Percentiles rank a stretch among this genome's conserved stretches.
These are phyloP conservation scores for Argyrosomus japonicus DNA, from an alignment of 2,113 vertebrate genomes.

Conservation along the genomic window DNA sequence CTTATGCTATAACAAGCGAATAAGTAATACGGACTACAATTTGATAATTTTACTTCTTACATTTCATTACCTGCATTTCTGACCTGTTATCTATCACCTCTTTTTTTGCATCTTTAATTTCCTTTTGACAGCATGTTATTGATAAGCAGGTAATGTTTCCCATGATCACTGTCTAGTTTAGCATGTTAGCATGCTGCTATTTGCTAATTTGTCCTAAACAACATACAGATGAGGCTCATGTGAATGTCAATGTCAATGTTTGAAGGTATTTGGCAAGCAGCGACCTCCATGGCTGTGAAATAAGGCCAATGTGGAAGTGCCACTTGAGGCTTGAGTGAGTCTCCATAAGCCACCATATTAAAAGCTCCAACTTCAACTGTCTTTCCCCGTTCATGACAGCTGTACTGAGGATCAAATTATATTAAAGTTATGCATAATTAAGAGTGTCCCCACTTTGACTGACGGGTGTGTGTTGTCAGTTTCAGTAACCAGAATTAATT, in stretches of 20 bases:
- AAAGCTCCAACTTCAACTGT: too few relatives aligned
- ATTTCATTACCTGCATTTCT: neutral
- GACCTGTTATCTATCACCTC: neutral
- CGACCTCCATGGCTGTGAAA: too few relatives aligned
- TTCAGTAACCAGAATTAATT: too few relatives aligned
- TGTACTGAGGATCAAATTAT: too few relatives aligned
- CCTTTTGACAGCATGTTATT: neutral
- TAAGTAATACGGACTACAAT: slow-evolving; percentile 9
- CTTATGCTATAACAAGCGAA: neutral
- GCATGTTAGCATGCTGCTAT: neutral
- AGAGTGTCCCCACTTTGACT: too few relatives aligned
- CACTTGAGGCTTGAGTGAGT: too few relatives aligned
- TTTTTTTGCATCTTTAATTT: neutral
- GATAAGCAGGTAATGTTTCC: neutral
- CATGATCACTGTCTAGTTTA: neutral
- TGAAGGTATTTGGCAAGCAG: neutral
- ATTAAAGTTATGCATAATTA: too few relatives aligned
- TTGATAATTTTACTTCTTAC: neutral
- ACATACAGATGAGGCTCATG: neutral
- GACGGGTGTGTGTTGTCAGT: too few relatives aligned
- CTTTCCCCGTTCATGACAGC: too few relatives aligned
- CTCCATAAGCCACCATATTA: too few relatives aligned
- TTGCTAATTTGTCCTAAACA: neutral
- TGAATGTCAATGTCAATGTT: neutral
- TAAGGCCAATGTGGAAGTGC: too few relatives aligned